Evolutionary conservation across 2,888 invertebrate species (phyloP).

Genomic region (Anticlea derivata): DNA sequence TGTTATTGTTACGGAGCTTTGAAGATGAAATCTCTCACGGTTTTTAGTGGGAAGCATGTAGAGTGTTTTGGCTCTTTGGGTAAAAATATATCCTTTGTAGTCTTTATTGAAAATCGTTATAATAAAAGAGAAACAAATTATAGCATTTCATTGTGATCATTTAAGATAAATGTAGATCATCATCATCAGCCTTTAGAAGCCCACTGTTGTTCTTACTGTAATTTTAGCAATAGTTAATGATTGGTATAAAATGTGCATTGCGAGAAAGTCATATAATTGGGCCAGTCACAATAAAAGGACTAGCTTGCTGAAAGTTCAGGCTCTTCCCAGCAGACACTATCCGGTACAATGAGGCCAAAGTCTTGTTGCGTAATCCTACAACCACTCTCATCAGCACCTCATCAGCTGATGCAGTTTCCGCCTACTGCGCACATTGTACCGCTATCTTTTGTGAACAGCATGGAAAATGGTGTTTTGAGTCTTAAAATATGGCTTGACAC

Average conservation of each 20-base stretch:
- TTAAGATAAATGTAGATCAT: too few species aligned
- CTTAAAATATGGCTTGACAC: slow-evolving; percentile 11
- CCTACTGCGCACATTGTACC: slow-evolving; percentile 31
- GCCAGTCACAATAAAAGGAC: not conserved
- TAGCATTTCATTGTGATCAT: too few species aligned
- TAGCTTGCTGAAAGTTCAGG: not conserved
- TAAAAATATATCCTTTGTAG: not conserved
- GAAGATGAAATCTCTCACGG: slow-evolving; percentile 37
- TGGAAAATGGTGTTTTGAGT: not conserved
- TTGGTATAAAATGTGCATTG: not conserved
- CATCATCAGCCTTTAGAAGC: too few species aligned
- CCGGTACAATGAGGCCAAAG: slow-evolving; percentile 5
- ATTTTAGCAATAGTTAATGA: too few species aligned
- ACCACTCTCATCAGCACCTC: slow-evolving; percentile 39
- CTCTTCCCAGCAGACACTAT: not conserved
- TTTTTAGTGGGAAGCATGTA: slow-evolving; percentile 14
- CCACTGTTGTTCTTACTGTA: too few species aligned
- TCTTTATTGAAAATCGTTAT: too few species aligned
- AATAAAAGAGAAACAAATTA: too few species aligned
- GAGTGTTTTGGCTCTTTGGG: slow-evolving; percentile 1
- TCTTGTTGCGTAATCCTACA: slow-evolving; percentile 17
- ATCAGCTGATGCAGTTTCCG: slow-evolving; percentile 38
- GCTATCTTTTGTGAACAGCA: slow-evolving; percentile 27
- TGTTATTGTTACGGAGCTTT: slow-evolving; percentile 35
- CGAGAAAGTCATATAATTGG: too few species aligned